Base-by-base conservation (phyloP, 2,113 vertebrate genomes). In the Cryptomyrus ogoouensis region DNA sequence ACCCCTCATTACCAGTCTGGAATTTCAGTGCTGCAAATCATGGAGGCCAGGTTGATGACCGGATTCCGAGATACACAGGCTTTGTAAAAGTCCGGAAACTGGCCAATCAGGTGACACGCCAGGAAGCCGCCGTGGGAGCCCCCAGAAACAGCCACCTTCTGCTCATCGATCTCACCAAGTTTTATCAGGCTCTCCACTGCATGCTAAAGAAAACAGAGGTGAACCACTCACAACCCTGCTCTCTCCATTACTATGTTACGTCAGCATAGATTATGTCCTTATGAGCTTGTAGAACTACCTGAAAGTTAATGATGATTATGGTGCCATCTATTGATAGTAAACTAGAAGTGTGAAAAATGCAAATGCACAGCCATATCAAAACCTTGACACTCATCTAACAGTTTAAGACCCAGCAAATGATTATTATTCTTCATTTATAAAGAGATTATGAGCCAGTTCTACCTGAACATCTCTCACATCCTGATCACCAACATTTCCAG, bases 71-170 rank as follows among this genome's bases (percentile, higher is more conserved):
- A 94, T 87, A 98, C 96, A 0, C 98, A 98, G 88, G 97, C 97
- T 0, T 93, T 95, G 92, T 99, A 99, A 91, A 96, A 97, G 0
- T 95, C 93, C 0, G 98, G 98, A 91, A 97, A 99, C 93, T 99
- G 98, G 89, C 98, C 98, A 35, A 99, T 96, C 90, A 99, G 96
- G 94, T 99, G 98, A 92, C 97, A 98, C 0, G 97, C 97, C 92
- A 99, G 94, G 94, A 99, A 99, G 88, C 98, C 98, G 0, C 98
- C 98, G 0, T 99, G 98, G 0, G 98, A 99, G 77, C 98, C 97
- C 0, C 98, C 98, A 3, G 95, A 92, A 46, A 99, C 91, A 1
- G 97, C 96, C 80, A 99, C 96, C 0, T 94, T 97, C 52, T 95
- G 39, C 17, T 91, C 3, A 0, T 99, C 96, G 19, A 97, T 95